Conservation (phyloP, 2,888 invertebrate species). For the Prosapia bicincta region DNA sequence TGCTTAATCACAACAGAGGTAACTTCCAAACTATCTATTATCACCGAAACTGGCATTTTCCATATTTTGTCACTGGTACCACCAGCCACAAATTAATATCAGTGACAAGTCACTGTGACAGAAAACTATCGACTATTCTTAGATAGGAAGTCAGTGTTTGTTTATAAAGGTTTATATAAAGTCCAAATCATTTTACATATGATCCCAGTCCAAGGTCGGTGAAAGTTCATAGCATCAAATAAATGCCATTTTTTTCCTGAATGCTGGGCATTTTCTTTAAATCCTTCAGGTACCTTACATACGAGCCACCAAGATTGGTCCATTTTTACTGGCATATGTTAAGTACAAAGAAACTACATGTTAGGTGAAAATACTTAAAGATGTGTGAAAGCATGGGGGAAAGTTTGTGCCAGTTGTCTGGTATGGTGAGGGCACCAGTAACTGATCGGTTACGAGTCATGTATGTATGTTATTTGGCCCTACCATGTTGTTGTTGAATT, state of each 20-base stretch:
- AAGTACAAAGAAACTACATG: conserved; percentile 18
- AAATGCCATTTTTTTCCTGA: conserved; percentile 23
- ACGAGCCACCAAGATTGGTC: conserved; percentile 17
- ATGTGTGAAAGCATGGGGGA: background rate
- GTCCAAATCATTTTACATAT: background rate
- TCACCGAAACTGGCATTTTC: too few species aligned
- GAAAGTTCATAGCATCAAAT: conserved; percentile 27
- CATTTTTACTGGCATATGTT: conserved; percentile 28
- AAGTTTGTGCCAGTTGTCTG: background rate
- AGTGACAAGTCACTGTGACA: too few species aligned
- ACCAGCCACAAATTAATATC: too few species aligned
- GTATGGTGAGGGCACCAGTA: too few species aligned
- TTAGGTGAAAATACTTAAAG: too few species aligned
- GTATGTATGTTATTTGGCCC: too few species aligned
- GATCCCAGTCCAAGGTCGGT: conserved; percentile 5
- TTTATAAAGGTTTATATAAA: background rate
- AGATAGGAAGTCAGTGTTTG: background rate
- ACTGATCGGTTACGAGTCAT: too few species aligned
- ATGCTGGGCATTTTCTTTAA: conserved; percentile 11
- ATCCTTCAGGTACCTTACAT: conserved; percentile 25
- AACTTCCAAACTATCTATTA: too few species aligned
- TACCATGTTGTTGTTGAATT: too few species aligned
- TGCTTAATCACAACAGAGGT: too few species aligned
- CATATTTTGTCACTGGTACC: too few species aligned
- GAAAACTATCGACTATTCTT: too few species aligned